Evolutionary conservation across 1,140 invertebrate genomes (phyloP), one percentile per base, ranked within the genome.

Genomic region (Heliothis subflexa): DNA sequence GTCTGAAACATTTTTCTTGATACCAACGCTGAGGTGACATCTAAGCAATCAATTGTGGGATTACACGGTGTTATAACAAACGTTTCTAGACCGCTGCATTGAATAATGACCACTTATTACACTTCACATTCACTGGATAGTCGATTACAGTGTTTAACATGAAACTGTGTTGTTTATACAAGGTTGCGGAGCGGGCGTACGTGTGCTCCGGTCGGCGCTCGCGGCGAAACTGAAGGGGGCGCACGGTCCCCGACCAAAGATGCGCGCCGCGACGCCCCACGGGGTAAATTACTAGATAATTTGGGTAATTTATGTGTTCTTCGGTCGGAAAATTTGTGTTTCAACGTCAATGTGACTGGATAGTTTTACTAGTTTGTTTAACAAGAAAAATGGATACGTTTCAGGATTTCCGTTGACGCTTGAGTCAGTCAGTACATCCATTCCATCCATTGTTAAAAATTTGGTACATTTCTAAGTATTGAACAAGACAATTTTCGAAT

Each of bases 261-360:
- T 81, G 80, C 85, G 83, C 78, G 81, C 25, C 66, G 62, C 57
- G 50, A 21, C 74, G 78, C 59, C 54, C 49, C 52, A 33, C 57
- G 72, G 83, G 83, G 81, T 66, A 79, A 81, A 76, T 86, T 85
- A 79, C 82, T 83, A 80, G 64, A 81, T 71, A 55, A 66, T 78
- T 70, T 75, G 83, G 82, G 78, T 76, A 78, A 52, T 73, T 81
- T 73, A 75, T 62, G 59, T 71, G 52, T 71, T 55, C 68, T 71
- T 0, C 28, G 50, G 40, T 49, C 47, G 61, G 28, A 62, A 62
- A 76, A 64, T 64, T 64, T 40, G 13, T 64, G 25, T 21, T 66
- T 66, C 40, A 66, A 16, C 62, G 62, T 66, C 40, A 47, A 64
- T 9, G 61, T 47, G 21, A 61, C 16, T 45, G 45, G 2, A 12